Conservation (phyloP, 2,888 invertebrate species). For the Napeogenes inachia region DNA sequence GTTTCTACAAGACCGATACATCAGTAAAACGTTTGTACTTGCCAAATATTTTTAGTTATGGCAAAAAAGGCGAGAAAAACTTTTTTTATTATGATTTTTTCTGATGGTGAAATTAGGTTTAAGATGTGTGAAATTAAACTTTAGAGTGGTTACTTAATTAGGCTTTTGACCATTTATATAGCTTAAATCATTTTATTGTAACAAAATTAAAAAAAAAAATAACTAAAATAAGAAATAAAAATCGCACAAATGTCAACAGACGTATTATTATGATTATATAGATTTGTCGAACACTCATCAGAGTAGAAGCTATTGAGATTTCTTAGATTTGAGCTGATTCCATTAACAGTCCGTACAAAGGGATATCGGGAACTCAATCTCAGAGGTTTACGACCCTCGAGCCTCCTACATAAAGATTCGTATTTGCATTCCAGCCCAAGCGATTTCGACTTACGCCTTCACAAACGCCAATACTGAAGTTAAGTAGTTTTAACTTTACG, state of each 20-base stretch:
- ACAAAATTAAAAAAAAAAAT: too few relatives aligned
- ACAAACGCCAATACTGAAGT: slow-evolving; percentile 51
- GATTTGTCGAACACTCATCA: slow-evolving; percentile 14
- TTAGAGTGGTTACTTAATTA: too few relatives aligned
- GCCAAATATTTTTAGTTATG: slow-evolving; percentile 1
- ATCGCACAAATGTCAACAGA: slow-evolving; percentile 3
- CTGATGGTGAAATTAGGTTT: too few relatives aligned
- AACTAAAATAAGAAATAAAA: not conserved
- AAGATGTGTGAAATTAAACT: too few relatives aligned
- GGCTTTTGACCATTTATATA: too few relatives aligned
- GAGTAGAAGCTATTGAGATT: slow-evolving; percentile 20
- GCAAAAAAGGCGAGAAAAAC: not conserved
- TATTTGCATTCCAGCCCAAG: slow-evolving; percentile 64
- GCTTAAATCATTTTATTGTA: too few relatives aligned
- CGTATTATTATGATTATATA: not conserved
- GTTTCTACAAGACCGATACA: slow-evolving; percentile 13
- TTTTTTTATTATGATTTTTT: too few relatives aligned
- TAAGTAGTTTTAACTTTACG: slow-evolving; percentile 37
- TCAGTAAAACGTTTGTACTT: slow-evolving; percentile 1
- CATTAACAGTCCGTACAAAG: slow-evolving; percentile 68
- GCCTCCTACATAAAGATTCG: slow-evolving; percentile 57
- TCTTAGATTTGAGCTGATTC: slow-evolving; percentile 48
- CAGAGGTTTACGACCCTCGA: slow-evolving; percentile 46
- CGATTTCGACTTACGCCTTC: slow-evolving; percentile 57
- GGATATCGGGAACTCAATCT: slow-evolving; percentile 59